A percentile compares a stretch with the other conserved stretches of the same genome.
These are phyloP conservation scores for Leptodirus hochenwartii DNA, from an alignment of 2,888 invertebrate genomes.

Conservation along the genomic window DNA sequence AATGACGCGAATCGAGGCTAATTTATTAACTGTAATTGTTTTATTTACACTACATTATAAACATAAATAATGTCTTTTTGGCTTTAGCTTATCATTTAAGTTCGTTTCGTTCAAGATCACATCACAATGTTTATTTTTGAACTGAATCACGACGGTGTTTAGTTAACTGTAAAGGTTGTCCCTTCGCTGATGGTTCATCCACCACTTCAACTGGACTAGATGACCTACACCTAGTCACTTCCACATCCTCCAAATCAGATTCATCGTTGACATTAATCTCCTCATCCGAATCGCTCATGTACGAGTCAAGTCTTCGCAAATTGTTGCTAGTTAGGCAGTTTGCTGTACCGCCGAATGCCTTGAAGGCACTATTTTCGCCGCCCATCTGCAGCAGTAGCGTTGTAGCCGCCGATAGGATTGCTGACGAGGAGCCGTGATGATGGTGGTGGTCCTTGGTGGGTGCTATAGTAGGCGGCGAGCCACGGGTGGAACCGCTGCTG, in stretches of 20 bases:
- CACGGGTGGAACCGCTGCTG: constrained; percentile 42
- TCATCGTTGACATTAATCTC: constrained; percentile 77
- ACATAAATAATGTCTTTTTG: too few species aligned
- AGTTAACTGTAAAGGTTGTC: constrained; percentile 49
- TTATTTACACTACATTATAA: too few species aligned
- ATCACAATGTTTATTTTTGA: too few species aligned
- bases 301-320: constrained; percentile 25
- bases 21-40: too few species aligned
- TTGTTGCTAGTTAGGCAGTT: constrained; percentile 36
- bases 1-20: too few species aligned
- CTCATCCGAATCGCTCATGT: constrained; percentile 45
- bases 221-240: constrained; percentile 24
- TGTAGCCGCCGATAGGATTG: constrained; percentile 31
- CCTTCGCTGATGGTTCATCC: constrained; percentile 24
- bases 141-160: constrained; percentile 48
- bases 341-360: constrained; percentile 34
- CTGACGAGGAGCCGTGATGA: constrained; percentile 16
- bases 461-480: constrained; percentile 32
- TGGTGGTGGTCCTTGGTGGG: constrained; percentile 9
- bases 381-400: constrained; percentile 45
- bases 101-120: too few species aligned
- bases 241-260: constrained; percentile 41
- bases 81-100: too few species aligned
- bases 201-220: constrained; percentile 31
- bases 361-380: constrained; percentile 81